phyloP scores from a whole-genome alignment of 2,888 invertebrate genomes.

The Keiferia lycopersicella region DNA sequence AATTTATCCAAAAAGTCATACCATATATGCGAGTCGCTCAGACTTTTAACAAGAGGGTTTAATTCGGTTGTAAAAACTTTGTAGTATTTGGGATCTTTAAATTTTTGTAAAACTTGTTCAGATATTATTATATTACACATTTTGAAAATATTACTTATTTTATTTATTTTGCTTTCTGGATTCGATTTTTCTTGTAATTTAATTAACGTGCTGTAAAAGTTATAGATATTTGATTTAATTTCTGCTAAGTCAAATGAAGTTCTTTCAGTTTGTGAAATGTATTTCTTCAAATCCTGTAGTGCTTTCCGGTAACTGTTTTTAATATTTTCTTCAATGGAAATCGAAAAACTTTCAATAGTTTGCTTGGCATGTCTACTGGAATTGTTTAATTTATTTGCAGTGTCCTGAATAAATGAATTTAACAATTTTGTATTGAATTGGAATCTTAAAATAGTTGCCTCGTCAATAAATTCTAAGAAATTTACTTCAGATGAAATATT shows the following conservation, averaged over 20 bases:
- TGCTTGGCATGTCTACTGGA: neutral
- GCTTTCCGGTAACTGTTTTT: neutral
- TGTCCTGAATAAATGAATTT: neutral
- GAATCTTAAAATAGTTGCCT: neutral
- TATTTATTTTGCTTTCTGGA: neutral
- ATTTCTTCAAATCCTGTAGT: neutral
- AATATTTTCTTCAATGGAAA: neutral
- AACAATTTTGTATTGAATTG: neutral
- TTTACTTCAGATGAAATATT: no score
- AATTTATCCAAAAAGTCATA: constrained; percentile 2
- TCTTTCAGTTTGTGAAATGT: neutral
- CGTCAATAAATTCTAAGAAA: no score
- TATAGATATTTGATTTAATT: neutral
- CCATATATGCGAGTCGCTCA: neutral
- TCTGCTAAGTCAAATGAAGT: neutral
- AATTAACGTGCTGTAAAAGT: neutral
- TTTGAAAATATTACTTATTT: neutral
- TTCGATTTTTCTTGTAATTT: neutral
- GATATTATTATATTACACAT: neutral
- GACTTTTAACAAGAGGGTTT: neutral
- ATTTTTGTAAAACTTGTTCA: neutral
- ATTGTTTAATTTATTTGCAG: neutral
- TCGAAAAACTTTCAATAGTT: neutral
- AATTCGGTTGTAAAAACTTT: neutral
- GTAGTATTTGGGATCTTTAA: neutral